Percentiles rank a stretch among this genome's conserved stretches.
These are phyloP conservation scores for Paramormyrops hopkinsi DNA, from an alignment of 2,797 vertebrate genomes.

Conservation along the genomic window DNA sequence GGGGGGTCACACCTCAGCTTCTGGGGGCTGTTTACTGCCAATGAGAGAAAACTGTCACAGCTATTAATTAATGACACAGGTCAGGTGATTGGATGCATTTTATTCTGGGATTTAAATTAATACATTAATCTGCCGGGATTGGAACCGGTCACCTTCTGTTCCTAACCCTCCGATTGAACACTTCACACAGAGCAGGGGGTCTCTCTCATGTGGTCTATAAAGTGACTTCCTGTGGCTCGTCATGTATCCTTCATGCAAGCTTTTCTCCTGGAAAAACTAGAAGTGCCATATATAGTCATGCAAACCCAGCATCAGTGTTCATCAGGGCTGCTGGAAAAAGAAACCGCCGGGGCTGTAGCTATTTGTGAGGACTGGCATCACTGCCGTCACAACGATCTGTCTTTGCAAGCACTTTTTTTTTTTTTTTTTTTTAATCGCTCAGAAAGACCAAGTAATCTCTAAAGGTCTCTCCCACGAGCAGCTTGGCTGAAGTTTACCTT, in stretches of 20 bases:
- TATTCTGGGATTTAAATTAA: background rate
- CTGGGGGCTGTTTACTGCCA: background rate
- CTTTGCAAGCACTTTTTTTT: constrained; percentile 11
- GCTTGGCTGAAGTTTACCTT: constrained; percentile 42
- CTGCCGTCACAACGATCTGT: background rate
- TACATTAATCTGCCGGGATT: background rate
- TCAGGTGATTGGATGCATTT: background rate
- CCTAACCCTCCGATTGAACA: background rate
- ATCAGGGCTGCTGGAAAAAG: constrained; percentile 2
- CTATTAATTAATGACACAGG: background rate
- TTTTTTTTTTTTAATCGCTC: constrained; percentile 18
- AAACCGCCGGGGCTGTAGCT: background rate
- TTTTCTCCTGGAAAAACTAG: constrained; percentile 60
- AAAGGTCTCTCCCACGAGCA: constrained; percentile 20
- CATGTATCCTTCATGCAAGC: constrained; percentile 70
- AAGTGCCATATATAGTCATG: constrained; percentile 28
- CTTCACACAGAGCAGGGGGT: background rate
- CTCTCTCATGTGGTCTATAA: constrained; percentile 13
- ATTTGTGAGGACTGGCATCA: constrained; percentile 16
- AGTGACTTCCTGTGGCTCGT: constrained; percentile 39
- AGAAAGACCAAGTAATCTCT: constrained; percentile 24
- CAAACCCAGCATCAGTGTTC: background rate
- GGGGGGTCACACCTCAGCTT: background rate
- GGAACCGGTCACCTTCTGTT: background rate
- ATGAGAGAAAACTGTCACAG: background rate